Percentiles rank a stretch among this genome's conserved stretches.
Conservation (phyloP, 2,113 vertebrate species). For the Nycticorax nycticorax region DNA sequence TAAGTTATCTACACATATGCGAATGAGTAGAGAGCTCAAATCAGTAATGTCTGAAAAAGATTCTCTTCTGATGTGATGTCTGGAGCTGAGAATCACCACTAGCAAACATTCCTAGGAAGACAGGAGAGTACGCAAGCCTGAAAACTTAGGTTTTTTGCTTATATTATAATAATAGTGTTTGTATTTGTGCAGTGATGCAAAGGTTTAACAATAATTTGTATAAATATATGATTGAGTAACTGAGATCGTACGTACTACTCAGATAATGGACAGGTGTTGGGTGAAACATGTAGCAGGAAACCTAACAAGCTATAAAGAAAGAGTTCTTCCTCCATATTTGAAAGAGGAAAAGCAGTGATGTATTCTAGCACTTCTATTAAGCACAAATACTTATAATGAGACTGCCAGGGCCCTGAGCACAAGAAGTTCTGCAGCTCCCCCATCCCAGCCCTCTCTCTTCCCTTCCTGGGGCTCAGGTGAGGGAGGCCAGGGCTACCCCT, state of each 20-base stretch:
- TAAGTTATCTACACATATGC: not conserved
- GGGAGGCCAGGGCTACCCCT: accelerated
- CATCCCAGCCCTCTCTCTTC: not conserved
- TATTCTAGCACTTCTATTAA: not conserved
- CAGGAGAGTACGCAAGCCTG: not conserved
- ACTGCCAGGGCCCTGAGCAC: not conserved
- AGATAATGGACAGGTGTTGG: not conserved
- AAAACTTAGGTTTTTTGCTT: not conserved
- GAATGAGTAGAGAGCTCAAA: not conserved
- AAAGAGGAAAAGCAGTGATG: not conserved
- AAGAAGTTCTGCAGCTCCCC: not conserved
- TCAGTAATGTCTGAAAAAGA: not conserved
- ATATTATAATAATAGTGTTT: not conserved
- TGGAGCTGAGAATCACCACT: not conserved
- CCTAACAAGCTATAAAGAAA: not conserved
- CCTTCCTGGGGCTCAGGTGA: accelerated
- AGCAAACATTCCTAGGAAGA: not conserved
- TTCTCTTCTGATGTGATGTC: not conserved
- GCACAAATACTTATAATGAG: not conserved
- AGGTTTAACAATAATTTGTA: not conserved
- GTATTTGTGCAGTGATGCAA: accelerated
- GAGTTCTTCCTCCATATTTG: not conserved
- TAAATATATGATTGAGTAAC: not conserved
- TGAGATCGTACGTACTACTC: not conserved
- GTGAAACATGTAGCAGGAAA: not conserved